Base-by-base conservation (phyloP, 2,797 vertebrate genomes). In the Poecilia velifera region DNA sequence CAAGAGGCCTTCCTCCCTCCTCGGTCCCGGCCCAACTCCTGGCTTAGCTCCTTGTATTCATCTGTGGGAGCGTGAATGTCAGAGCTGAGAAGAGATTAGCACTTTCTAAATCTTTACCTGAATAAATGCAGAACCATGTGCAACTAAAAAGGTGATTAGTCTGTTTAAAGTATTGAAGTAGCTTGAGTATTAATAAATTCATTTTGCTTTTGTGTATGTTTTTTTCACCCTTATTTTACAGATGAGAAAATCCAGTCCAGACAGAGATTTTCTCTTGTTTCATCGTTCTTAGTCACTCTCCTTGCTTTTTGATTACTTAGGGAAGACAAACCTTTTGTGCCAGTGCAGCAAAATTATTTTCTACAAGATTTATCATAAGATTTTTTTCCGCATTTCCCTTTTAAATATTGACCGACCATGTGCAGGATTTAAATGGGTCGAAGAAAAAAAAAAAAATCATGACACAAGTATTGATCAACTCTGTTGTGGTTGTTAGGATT, bases 121-220 rank as follows among this genome's bases (percentile, higher is more conserved):
- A 88, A 91, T 93, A 91, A 92, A 91, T 90, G 79, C 77, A 78
- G 72, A 74, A 82, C 75, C 76, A 86, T 90, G 92, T 92, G 83
- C 86, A 91, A 82, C 76, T 66, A 85, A 86, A 89, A 92, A 80
- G 66, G 74, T 89, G 90, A 94, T 91, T 89, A 86, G 94, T 94
- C 84, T 91, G 85, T 83, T 62, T 74, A 14, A 14, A 51, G 76
- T 49, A 22, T 77, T 36, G 76, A 76, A 43, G 9, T n/a, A 7
- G 76, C 72, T 45, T 64, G 66, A 84, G 83, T 72, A n/a, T 47
- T 22, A 55, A 83, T 75, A 68, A 41, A 84, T 84, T 87, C 46
- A 76, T 83, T 82, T 4, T 7, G 4, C 34, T 70, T 72, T 76
- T 25, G 0, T 25, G 70, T 57, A 41, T 74, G 28, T 79, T 49